Base-by-base conservation (phyloP, 2,113 vertebrate species). In the Scopus umbretta region DNA sequence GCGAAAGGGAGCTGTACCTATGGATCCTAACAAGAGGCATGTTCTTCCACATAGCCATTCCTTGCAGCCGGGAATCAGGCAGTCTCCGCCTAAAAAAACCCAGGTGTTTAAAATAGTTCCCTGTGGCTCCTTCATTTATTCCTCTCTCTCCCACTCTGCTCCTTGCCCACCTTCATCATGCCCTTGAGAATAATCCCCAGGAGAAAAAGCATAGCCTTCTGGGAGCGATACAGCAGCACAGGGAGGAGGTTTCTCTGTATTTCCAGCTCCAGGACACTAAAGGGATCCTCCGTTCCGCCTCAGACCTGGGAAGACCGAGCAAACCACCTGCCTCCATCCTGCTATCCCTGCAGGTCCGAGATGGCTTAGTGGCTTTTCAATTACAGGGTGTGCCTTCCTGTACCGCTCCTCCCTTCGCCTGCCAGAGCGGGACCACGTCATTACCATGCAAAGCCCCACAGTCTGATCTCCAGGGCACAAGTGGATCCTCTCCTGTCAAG, bases 311-410 rank as follows among this genome's bases (percentile, higher is more conserved):
- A 61, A 94, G 73, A 73, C 36, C 4, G 3, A 92, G 89, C 79
- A 92, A 94, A 95, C 88, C 92, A 72, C 86, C 86, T 80, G 86
- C 94, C 82, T 96, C 75, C 55, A 27, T 92, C 72, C 92, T 96
- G 75, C 86, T 68, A 78, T 66, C 93, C 94, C 95, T 61, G 82
- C 88, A 86, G 96, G 75, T 92, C 86, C 1, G 1, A 70, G 75
- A 9, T 76, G 94, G n/a, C 74, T 95, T 88, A 34, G 92, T 93
- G 94, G 91, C 86, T 96, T 93, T 80, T 74, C 86, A 92, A 75
- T 95, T 95, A 53, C 67, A 92, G 95, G 92, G 88, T 86, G 91
- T 90, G 79, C 75, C 80, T 80, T 70, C 82, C 88, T 25, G 0
- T 11, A 11, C 23, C 12, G 1, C 82, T 84, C 79, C 82, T 97